Conservation (phyloP, 2,113 vertebrate genomes). For the Lampris incognitus region DNA sequence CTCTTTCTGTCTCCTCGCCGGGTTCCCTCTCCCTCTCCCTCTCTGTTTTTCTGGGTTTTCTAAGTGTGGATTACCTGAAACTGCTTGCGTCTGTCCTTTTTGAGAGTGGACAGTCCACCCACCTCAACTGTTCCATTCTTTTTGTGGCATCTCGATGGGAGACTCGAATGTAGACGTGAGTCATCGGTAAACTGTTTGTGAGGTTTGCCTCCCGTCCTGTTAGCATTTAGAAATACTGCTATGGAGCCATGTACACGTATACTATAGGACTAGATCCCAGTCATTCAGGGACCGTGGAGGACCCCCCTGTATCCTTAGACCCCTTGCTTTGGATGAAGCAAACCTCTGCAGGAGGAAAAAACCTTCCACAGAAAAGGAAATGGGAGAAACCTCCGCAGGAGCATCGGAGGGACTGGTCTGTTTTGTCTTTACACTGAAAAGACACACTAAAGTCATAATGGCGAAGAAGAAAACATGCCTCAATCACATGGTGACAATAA, state of each 20-base stretch:
- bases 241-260: too few species aligned
- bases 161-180: neutral
- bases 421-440: too few species aligned
- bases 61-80: neutral
- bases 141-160: neutral
- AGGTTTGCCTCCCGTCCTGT: too few species aligned
- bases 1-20: constrained; percentile 48
- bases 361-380: too few species aligned
- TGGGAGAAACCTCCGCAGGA: too few species aligned
- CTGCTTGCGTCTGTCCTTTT: neutral
- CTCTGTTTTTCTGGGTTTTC: neutral
- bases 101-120: neutral
- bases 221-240: too few species aligned
- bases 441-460: neutral
- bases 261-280: too few species aligned
- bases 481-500: constrained; percentile 45
- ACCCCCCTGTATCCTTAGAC: too few species aligned
- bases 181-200: neutral
- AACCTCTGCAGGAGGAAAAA: too few species aligned
- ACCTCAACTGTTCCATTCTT: neutral
- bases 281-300: too few species aligned
- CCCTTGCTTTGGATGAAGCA: too few species aligned
- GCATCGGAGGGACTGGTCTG: too few species aligned
- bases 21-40: constrained; percentile 16
- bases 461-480: constrained; percentile 5